Evolutionary conservation across 2,888 invertebrate genomes (phyloP), one percentile per base, ranked within the genome.

Genomic region (Lasius fuliginosus): DNA sequence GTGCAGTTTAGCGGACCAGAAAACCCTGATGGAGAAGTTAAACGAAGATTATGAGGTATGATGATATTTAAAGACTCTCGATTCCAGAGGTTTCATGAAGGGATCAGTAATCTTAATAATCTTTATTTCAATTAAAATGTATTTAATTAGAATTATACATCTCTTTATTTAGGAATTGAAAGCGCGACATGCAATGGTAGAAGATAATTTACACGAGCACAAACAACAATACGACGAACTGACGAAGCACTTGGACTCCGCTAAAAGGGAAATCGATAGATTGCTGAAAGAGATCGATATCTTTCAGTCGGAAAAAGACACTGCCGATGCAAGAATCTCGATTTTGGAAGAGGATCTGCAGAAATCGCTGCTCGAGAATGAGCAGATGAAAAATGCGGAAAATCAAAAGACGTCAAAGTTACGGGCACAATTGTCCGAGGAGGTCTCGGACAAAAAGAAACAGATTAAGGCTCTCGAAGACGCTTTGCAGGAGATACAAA

Each of bases 401-500:
- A 88, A 77, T 40, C 91, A 93, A 58, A 91, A 92, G 56, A 87
- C 64, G 23, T 82, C 83, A 81, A 83, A 88, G 82, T 86, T 94
- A 36, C 88, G 88, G 36, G 79, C 90, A 40, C 91, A 90, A 76
- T 83, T 94, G 30, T 87, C 89, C 9, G 92, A 93, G 27, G 94
- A 93, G 68, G 85, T 91, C 5, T 88, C 86, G 64, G 91, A 91
- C 53, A 93, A 92, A 33, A 90, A 89, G 65, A 92, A 91, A 65
- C 91, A 90, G 73, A 86, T 87, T 27, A 91, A 90, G 82, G 91
- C 89, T 46, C 90, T 93, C 62, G 92, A 92, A 69, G 90, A 90
- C 12, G 92, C 93, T 33, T 86, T 91, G 76, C 86, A 90, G 18
- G 93, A 94, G 87, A 92, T 94, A 89, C 89, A 92, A 90, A 92